These are phyloP conservation scores for Taeniopygia guttata DNA, from an alignment of 2,797 vertebrate species.

Conservation along the genomic window DNA sequence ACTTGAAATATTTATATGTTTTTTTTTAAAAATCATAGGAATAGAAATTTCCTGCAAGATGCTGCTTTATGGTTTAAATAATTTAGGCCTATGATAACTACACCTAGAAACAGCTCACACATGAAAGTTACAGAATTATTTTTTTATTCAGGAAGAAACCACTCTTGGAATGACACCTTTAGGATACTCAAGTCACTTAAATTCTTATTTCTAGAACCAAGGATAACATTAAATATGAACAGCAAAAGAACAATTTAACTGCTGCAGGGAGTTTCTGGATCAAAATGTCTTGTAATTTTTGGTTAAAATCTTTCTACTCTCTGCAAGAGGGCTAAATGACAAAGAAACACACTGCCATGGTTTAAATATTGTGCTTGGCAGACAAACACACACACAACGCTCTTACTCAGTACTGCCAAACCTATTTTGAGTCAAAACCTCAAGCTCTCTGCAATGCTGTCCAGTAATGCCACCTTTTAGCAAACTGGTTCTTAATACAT, in stretches of 20 bases:
- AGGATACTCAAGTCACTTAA: neutral
- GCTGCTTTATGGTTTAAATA: slow-evolving; percentile 36
- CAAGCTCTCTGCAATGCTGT: neutral
- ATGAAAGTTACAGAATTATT: neutral
- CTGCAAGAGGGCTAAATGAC: slow-evolving; percentile 23
- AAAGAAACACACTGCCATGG: neutral
- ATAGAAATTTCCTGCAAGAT: slow-evolving; percentile 22
- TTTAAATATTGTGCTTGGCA: slow-evolving; percentile 13
- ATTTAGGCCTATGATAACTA: slow-evolving; percentile 33
- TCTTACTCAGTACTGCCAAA: slow-evolving; percentile 9
- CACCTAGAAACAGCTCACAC: neutral
- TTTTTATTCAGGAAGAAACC: neutral
- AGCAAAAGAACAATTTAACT: neutral
- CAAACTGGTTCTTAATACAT: neutral
- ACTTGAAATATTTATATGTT: slow-evolving; percentile 27
- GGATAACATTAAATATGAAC: neutral
- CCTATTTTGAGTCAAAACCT: neutral
- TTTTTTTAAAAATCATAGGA: neutral
- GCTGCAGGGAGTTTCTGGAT: neutral
- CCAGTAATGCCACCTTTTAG: neutral
- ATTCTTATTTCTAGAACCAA: neutral
- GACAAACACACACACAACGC: slow-evolving; percentile 22
- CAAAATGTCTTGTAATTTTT: neutral
- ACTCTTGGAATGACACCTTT: neutral
- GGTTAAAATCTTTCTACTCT: slow-evolving; percentile 39